These are phyloP conservation scores for Ceuthmochares aereus DNA, from an alignment of 2,113 vertebrate species.

Conservation along the genomic window DNA sequence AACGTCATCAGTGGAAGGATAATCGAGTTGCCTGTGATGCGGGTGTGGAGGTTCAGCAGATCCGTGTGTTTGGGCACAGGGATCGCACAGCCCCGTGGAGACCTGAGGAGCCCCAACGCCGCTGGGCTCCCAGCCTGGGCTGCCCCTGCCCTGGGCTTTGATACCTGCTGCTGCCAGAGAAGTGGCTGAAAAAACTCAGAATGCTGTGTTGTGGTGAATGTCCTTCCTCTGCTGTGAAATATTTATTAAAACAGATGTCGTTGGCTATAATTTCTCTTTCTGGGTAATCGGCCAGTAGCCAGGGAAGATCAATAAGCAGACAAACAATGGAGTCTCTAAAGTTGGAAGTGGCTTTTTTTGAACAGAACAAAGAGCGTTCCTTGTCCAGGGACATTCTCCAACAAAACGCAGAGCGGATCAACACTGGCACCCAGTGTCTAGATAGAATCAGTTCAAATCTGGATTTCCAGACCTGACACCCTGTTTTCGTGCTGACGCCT, in stretches of 20 bases:
- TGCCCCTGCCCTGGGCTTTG: accelerated
- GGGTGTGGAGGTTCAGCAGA: accelerated
- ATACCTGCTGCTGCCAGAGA: background rate
- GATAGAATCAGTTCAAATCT: background rate
- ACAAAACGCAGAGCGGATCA: background rate
- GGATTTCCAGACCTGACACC: background rate
- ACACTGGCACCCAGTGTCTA: constrained; percentile 70
- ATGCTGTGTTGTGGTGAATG: background rate
- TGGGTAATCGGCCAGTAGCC: background rate
- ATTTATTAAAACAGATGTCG: background rate
- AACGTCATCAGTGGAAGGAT: background rate
- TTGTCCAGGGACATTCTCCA: background rate
- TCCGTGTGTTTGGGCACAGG: background rate
- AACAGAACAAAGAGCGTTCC: background rate
- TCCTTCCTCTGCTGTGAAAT: background rate
- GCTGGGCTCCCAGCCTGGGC: background rate
- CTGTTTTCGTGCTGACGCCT: accelerated
- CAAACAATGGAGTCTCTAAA: background rate
- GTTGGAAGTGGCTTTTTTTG: constrained; percentile 31
- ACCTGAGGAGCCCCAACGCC: accelerated
- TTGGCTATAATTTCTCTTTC: background rate
- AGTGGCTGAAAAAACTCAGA: accelerated
- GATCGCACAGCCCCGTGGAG: accelerated
- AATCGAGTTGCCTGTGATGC: accelerated
- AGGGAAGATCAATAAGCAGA: background rate